Evolutionary conservation across 1,140 invertebrate genomes (phyloP).

Genomic region (Drosophila teissieri): DNA sequence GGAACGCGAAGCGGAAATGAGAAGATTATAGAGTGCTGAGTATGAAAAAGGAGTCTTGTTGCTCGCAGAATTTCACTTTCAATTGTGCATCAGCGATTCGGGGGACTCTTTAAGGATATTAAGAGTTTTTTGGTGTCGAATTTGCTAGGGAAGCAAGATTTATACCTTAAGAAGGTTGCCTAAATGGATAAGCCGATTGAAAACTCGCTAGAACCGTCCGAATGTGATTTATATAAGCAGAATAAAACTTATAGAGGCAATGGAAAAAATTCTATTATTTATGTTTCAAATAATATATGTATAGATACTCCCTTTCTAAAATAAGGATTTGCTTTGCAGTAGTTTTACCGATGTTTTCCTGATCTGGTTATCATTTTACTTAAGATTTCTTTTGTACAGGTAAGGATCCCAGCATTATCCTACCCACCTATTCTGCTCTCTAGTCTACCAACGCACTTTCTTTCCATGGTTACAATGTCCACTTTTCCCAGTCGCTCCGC

Average conservation of each 20-base stretch:
- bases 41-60: slow-evolving; percentile 20
- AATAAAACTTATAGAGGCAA: too few species aligned
- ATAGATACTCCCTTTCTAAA: too few species aligned
- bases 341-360: too few species aligned
- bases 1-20: slow-evolving; percentile 41
- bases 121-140: slow-evolving; percentile 6
- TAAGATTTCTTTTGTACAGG: too few species aligned
- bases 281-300: too few species aligned
- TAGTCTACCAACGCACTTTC: neutral
- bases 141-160: slow-evolving; percentile 1
- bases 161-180: slow-evolving; percentile 2
- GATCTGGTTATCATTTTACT: too few species aligned
- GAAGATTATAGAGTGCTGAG: slow-evolving; percentile 39
- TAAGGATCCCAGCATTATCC: too few species aligned
- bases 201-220: neutral
- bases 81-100: slow-evolving; percentile 17
- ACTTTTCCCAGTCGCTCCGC: neutral
- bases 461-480: neutral
- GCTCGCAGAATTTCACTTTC: slow-evolving; percentile 27
- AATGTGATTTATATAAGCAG: neutral
- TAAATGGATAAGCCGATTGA: neutral
- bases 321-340: too few species aligned
- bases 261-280: too few species aligned
- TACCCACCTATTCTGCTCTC: neutral
- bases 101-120: slow-evolving; percentile 8